These are phyloP conservation scores for Girardinus metallicus DNA, from an alignment of 2,797 vertebrate species.

Conservation along the genomic window DNA sequence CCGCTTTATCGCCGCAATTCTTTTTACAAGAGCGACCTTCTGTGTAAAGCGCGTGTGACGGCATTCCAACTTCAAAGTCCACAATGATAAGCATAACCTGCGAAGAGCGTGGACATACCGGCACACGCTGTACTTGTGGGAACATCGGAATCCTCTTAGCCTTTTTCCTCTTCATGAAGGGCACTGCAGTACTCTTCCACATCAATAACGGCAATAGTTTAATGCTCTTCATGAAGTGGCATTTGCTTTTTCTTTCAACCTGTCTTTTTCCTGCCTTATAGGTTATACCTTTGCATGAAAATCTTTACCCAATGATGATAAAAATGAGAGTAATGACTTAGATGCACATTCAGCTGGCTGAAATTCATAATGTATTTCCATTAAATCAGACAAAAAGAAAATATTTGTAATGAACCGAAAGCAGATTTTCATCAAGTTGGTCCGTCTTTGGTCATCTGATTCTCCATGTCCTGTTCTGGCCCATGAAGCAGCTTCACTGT, in stretches of 20 bases:
- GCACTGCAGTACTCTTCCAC: conserved; percentile 71
- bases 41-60: conserved; percentile 30
- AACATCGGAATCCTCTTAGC: conserved; percentile 69
- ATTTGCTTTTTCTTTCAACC: conserved; percentile 28
- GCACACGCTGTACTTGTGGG: conserved; percentile 55
- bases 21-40: conserved; percentile 69
- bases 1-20: conserved; percentile 59
- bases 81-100: conserved; percentile 61
- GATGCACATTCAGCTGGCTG: neutral
- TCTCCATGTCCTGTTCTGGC: conserved; percentile 26
- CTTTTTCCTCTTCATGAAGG: conserved; percentile 68
- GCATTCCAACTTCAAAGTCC: conserved; percentile 55
- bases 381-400: neutral
- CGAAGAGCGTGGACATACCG: conserved; percentile 54
- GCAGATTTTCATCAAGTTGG: neutral
- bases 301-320: neutral
- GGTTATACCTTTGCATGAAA: neutral
- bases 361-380: neutral
- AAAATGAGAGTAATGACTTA: neutral
- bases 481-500: conserved; percentile 33
- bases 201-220: conserved; percentile 56
- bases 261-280: conserved; percentile 4
- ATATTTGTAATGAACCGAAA: neutral
- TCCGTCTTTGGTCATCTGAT: conserved; percentile 23
- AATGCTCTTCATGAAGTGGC: conserved; percentile 44